Evolutionary conservation across 2,113 vertebrate genomes (phyloP).

Genomic region (Sinocyclocheilus anophthalmus): DNA sequence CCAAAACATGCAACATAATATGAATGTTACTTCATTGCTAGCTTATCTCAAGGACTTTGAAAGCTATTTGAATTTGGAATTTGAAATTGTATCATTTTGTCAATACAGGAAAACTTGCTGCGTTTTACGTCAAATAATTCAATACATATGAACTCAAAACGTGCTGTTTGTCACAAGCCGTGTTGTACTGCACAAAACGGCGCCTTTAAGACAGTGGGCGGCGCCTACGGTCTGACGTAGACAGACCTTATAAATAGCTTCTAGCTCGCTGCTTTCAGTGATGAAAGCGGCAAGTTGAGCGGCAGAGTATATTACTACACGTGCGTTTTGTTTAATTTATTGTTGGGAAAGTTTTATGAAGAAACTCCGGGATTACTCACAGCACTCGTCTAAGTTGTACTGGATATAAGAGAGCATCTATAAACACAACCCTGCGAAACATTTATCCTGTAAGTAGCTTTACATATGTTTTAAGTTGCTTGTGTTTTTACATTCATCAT

Average conservation of each 20-base stretch:
- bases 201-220: constrained; percentile 55
- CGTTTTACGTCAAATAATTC: not conserved
- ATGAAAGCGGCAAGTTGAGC: constrained; percentile 11
- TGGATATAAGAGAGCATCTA: constrained; percentile 2
- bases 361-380: not conserved
- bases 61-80: not conserved
- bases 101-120: not conserved
- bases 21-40: not conserved
- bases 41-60: not conserved
- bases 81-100: not conserved
- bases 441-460: constrained; percentile 40
- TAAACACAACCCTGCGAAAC: not conserved
- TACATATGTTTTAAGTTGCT: not conserved
- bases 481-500: not conserved
- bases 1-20: not conserved
- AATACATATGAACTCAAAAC: not conserved
- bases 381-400: not conserved
- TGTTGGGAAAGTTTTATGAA: not conserved
- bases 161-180: not conserved
- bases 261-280: not conserved
- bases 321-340: not conserved
- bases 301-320: not conserved
- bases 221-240: not conserved
- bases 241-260: constrained; percentile 32
- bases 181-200: not conserved